A percentile compares a stretch with the other conserved stretches of the same genome.
phyloP scores from a whole-genome alignment of 1,140 invertebrate genomes.

The Hypsibius dujardini region DNA sequence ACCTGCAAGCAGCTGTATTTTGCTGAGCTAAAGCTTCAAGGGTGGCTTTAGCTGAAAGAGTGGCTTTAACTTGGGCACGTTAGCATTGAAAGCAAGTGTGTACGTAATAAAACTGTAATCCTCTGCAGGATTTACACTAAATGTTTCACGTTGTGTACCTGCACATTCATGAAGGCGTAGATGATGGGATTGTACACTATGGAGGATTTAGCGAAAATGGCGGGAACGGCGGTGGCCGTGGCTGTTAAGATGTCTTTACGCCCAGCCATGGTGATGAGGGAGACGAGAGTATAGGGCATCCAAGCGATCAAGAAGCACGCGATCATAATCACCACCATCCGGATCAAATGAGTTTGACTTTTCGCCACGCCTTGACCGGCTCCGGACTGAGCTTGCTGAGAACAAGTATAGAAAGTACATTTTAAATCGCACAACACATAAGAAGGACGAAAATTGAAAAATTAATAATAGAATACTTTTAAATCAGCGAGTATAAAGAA shows the following conservation, averaged over 20 bases:
- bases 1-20: too few relatives aligned
- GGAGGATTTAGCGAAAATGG: not conserved
- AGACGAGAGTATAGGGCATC: constrained; percentile 1
- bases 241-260: not conserved
- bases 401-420: not conserved
- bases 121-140: too few relatives aligned
- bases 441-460: not conserved
- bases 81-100: too few relatives aligned
- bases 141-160: too few relatives aligned
- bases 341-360: not conserved
- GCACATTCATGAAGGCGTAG: too few relatives aligned
- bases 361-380: not conserved
- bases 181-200: too few relatives aligned
- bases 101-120: too few relatives aligned
- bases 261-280: not conserved
- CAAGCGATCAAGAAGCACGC: not conserved
- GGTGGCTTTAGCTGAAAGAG: too few relatives aligned
- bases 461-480: not conserved
- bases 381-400: not conserved
- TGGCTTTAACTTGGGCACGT: too few relatives aligned
- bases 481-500: too few relatives aligned
- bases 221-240: not conserved
- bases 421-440: not conserved
- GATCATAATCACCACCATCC: not conserved
- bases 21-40: too few relatives aligned